Conservation (phyloP, 2,888 invertebrate species). For the Cephus nigrinus region DNA sequence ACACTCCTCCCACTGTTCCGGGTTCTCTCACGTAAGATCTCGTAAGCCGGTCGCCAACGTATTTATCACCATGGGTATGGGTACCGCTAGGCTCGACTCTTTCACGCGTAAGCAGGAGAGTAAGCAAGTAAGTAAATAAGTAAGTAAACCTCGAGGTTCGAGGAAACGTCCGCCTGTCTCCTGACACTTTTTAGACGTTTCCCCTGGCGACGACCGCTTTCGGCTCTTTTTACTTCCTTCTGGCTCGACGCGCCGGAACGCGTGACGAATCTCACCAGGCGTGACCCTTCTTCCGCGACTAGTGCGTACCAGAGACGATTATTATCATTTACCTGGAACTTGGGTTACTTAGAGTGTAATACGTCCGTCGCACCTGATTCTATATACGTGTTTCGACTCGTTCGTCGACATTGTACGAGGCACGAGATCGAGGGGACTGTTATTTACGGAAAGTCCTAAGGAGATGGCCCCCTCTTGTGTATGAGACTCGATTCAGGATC, state of each 20-base stretch:
- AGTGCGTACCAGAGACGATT: background rate
- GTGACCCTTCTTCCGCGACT: background rate
- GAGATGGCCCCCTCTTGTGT: background rate
- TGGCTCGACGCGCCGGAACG: background rate
- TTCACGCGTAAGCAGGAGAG: background rate
- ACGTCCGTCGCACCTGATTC: background rate
- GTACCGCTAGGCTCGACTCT: background rate
- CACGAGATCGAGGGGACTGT: background rate
- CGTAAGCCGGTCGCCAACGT: background rate
- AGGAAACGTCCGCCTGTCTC: background rate
- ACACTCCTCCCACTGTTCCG: background rate
- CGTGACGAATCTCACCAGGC: background rate
- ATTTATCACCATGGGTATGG: background rate
- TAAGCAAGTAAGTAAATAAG: background rate
- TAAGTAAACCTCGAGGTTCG: background rate
- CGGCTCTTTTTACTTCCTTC: background rate
- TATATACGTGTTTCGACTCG: background rate
- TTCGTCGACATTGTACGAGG: background rate
- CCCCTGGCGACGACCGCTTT: background rate
- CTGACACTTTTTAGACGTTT: background rate
- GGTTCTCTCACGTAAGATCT: slow-evolving; percentile 2
- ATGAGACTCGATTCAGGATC: background rate
- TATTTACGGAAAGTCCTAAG: background rate
- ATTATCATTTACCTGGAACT: background rate
- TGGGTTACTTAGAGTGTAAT: background rate